Base-by-base conservation (phyloP, 2,797 vertebrate genomes). In the Sylvilagus floridanus region DNA sequence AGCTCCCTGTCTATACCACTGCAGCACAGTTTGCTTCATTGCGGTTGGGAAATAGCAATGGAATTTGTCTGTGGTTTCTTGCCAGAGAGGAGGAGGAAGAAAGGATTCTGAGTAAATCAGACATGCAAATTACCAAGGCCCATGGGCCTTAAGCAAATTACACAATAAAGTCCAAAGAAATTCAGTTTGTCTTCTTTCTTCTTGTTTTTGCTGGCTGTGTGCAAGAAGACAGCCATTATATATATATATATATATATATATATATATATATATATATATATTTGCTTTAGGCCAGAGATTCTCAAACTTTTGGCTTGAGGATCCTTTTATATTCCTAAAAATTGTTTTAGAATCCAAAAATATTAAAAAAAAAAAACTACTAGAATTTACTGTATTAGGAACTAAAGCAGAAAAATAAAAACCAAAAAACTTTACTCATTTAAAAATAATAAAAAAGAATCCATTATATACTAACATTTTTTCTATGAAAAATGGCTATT, bases 41-140 rank as follows among this genome's bases (percentile, higher is more conserved):
- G 63, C 1, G 5, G 84, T 95, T 95, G 95, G 47, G 88, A 96
- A 96, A 97, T 85, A 93, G 95, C 90, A n/a, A 11, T 94, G 96
- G 95, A 92, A 95, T 97, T 89, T 88, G 94, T 95, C 89, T 96
- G 94, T 96, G 95, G 88, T 96, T 94, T 92, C 79, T 88, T 90
- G 92, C 95, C 95, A 93, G 89, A 57, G 95, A 96, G 81, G 90
- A 96, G 95, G 89, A 95, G 72, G 95, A 96, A 93, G 90, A 92
- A 96, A 95, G 84, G 83, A 85, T 73, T 96, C 78, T 72, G 78
- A 93, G 91, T 93, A 96, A 96, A 94, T 96, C 94, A 96, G 92
- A 96, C 95, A 95, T 97, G 97, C 95, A 97, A 96, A 97, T 96
- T 93, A 96, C 94, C 73, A 89, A 83, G 95, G 84, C 95, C 91